Evolutionary conservation across 2,113 vertebrate genomes (phyloP).

Genomic region (Cettia cetti): DNA sequence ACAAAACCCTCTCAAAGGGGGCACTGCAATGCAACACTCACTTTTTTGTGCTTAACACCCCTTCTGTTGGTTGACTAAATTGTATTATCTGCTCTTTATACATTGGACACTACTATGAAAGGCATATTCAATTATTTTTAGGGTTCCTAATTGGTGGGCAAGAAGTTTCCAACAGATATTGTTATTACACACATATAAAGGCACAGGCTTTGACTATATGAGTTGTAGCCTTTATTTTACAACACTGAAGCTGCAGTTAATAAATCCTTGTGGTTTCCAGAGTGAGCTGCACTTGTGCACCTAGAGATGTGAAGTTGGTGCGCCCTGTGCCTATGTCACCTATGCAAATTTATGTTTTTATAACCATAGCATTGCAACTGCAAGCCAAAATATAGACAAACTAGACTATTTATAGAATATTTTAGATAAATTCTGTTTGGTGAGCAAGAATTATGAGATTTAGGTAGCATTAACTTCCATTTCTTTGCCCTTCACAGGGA

Average conservation of each 20-base stretch:
- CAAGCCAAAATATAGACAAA: not conserved
- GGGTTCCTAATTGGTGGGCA: fast-evolving
- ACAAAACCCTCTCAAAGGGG: not conserved
- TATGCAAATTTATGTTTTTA: not conserved
- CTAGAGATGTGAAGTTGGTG: not conserved
- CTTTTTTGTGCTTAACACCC: not conserved
- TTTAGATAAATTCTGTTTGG: not conserved
- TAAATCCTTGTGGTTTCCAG: not conserved
- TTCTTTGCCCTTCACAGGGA: not conserved
- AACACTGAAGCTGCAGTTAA: not conserved
- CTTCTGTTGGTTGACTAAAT: not conserved
- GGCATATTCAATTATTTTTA: not conserved
- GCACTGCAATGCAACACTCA: not conserved
- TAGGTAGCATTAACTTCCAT: not conserved
- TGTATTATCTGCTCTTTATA: not conserved
- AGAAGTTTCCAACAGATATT: not conserved
- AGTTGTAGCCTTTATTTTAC: not conserved
- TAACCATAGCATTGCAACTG: not conserved
- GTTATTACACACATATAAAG: not conserved
- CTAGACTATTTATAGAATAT: not conserved
- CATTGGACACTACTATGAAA: not conserved
- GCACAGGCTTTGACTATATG: not conserved
- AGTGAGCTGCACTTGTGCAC: not conserved
- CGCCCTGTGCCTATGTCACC: not conserved
- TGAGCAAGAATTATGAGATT: not conserved